These are phyloP conservation scores for Caligus rogercresseyi DNA, from an alignment of 1,140 invertebrate genomes.

Conservation along the genomic window DNA sequence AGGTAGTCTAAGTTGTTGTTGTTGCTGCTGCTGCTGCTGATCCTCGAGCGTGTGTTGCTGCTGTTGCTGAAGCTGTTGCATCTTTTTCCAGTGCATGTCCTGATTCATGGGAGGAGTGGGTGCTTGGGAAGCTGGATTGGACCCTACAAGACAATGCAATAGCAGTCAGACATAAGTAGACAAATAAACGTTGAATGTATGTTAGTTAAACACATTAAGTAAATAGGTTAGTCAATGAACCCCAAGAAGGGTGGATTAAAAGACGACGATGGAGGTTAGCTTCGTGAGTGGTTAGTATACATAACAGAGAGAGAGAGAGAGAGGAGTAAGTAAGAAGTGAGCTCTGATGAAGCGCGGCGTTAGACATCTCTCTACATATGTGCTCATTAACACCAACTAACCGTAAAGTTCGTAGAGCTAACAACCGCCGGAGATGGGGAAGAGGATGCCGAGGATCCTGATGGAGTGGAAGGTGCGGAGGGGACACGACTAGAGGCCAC, in stretches of 20 bases:
- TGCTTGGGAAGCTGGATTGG: not conserved
- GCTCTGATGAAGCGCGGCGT: too few relatives aligned
- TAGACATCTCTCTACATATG: too few relatives aligned
- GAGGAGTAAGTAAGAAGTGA: too few relatives aligned
- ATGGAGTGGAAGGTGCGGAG: not conserved
- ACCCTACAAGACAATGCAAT: not conserved
- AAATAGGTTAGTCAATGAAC: too few relatives aligned
- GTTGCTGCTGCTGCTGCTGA: constrained; percentile 15
- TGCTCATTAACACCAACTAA: not conserved
- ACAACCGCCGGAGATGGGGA: not conserved
- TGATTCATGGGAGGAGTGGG: not conserved
- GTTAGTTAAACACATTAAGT: too few relatives aligned
- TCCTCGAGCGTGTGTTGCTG: not conserved
- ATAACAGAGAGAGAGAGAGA: too few relatives aligned
- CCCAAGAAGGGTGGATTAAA: too few relatives aligned
- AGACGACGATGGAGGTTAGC: too few relatives aligned
- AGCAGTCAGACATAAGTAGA: not conserved
- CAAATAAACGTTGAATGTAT: not conserved
- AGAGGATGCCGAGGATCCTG: not conserved
- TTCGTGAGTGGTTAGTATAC: too few relatives aligned
- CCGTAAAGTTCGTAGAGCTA: not conserved
- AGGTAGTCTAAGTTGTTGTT: constrained; percentile 1
- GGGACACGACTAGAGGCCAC: not conserved
- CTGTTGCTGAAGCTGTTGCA: constrained; percentile 17
- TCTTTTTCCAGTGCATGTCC: constrained; percentile 9